Evolutionary conservation across 2,113 vertebrate genomes (phyloP).

Genomic region (Acanthisitta chloris): DNA sequence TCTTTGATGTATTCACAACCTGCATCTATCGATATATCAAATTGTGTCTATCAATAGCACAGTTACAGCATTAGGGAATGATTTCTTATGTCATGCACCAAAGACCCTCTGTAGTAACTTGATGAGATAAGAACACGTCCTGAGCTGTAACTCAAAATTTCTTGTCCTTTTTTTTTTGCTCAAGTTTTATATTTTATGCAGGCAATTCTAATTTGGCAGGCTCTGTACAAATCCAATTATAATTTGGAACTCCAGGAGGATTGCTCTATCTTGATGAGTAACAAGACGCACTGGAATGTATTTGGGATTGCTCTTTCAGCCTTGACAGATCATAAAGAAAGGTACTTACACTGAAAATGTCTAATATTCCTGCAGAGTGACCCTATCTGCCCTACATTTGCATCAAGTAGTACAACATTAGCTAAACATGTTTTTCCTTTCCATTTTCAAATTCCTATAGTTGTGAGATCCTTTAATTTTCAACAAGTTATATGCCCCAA

Average conservation of each 20-base stretch:
- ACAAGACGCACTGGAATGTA: slow-evolving; percentile 20
- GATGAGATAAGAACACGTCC: neutral
- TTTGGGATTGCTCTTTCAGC: neutral
- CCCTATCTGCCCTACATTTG: neutral
- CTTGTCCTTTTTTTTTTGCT: neutral
- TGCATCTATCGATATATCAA: neutral
- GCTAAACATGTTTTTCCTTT: neutral
- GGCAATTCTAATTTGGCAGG: slow-evolving; percentile 68
- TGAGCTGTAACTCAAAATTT: slow-evolving; percentile 28
- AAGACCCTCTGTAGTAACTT: neutral
- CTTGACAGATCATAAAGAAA: slow-evolving; percentile 21
- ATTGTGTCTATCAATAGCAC: neutral
- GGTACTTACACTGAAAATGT: neutral
- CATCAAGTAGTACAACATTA: neutral
- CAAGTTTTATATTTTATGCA: slow-evolving; percentile 50
- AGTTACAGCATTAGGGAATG: neutral
- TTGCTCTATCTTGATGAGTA: slow-evolving; percentile 24
- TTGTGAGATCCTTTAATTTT: neutral
- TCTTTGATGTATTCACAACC: neutral
- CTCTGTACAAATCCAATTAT: slow-evolving; percentile 46
- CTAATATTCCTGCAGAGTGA: slow-evolving; percentile 34
- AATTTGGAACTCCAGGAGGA: slow-evolving; percentile 49
- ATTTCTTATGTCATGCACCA: neutral
- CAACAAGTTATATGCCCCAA: neutral
- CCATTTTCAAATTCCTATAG: neutral